These are phyloP conservation scores for Drosophila mauritiana DNA, from an alignment of 1,140 invertebrate genomes.

Conservation along the genomic window DNA sequence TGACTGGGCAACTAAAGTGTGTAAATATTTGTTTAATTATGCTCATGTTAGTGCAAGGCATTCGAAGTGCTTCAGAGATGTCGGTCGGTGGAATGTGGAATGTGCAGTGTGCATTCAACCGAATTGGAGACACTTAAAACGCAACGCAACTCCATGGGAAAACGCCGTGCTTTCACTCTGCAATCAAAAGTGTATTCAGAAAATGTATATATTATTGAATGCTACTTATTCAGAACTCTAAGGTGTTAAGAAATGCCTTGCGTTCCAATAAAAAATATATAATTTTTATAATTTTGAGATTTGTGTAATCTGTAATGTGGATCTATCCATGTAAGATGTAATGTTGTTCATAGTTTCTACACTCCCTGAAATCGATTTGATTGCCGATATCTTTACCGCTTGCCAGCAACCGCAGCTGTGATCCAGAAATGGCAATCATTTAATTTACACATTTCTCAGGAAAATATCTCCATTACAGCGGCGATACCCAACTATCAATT, in stretches of 20 bases:
- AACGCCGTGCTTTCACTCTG: conserved; percentile 14
- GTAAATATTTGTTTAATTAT: conserved; percentile 83
- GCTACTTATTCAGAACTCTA: too few species aligned
- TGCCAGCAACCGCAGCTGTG: conserved; percentile 4
- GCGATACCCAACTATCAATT: conserved; percentile 46
- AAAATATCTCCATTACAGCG: conserved; percentile 42
- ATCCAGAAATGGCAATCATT: conserved; percentile 30
- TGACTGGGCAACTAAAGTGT: conserved; percentile 67
- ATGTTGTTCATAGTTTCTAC: not conserved
- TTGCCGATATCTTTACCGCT: not conserved
- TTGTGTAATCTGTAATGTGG: too few species aligned
- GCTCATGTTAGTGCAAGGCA: conserved; percentile 73
- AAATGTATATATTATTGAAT: not conserved
- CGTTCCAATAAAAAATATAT: too few species aligned
- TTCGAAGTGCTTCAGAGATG: conserved; percentile 47
- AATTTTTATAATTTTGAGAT: too few species aligned
- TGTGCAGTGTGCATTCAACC: conserved; percentile 47
- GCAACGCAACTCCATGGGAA: conserved; percentile 14
- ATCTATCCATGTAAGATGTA: too few species aligned
- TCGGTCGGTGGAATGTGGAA: conserved; percentile 59
- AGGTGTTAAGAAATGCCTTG: too few species aligned
- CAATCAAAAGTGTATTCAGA: not conserved
- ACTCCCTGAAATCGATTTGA: conserved; percentile 20
- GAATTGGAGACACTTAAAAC: conserved; percentile 48
- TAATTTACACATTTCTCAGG: conserved; percentile 48